Evolutionary conservation across 2,797 vertebrate genomes (phyloP).

Genomic region (Anguilla pacifica): DNA sequence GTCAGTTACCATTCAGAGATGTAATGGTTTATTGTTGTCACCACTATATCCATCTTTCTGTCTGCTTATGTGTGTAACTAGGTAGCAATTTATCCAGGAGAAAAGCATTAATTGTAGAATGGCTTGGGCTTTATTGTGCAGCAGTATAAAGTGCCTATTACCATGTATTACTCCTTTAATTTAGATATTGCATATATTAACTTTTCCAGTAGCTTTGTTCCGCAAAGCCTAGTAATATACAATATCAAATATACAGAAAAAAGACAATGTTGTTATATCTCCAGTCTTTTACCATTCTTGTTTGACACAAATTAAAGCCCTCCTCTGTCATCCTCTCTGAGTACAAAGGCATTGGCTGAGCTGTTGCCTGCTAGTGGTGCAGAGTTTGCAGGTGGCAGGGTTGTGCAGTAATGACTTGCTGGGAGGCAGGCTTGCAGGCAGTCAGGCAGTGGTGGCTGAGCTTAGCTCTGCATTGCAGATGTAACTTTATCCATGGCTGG

Average conservation of each 20-base stretch:
- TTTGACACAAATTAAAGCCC: background rate
- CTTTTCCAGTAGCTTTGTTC: no score
- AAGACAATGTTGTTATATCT: background rate
- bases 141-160: no score
- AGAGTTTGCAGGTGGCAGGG: conserved; percentile 17
- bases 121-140: no score
- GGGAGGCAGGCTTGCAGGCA: conserved; percentile 46
- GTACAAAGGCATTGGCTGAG: background rate
- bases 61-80: no score
- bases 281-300: background rate
- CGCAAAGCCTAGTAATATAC: no score
- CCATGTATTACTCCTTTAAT: no score
- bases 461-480: conserved; percentile 72
- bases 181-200: no score
- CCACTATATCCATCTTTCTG: no score
- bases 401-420: conserved; percentile 41
- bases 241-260: background rate
- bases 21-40: background rate
- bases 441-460: conserved; percentile 21
- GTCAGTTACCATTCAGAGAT: background rate
- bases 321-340: background rate
- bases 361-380: conserved; percentile 52
- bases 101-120: background rate
- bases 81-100: no score
- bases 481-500: conserved; percentile 56